phyloP scores from a whole-genome alignment of 2,888 invertebrate species.

The Brenthis ino region DNA sequence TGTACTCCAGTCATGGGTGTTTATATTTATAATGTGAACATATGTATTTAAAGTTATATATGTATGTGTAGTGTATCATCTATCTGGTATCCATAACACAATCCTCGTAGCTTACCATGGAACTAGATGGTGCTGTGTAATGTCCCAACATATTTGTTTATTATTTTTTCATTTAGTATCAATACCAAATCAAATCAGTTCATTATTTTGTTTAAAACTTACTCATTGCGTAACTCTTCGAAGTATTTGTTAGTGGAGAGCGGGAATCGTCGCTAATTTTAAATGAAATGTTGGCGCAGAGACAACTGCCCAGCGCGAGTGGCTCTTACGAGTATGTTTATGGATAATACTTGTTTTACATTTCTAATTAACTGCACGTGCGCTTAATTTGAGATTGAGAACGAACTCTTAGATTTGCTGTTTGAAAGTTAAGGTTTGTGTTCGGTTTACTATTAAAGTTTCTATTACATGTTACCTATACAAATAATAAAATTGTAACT shows the following conservation, averaged over 20 bases:
- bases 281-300: constrained; percentile 66
- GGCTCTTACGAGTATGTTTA: constrained; percentile 23
- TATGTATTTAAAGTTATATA: too few species aligned
- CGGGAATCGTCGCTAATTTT: constrained; percentile 67
- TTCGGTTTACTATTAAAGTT: background rate
- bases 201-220: constrained; percentile 1
- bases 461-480: background rate
- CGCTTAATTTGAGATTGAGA: background rate
- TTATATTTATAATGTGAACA: too few species aligned
- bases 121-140: too few species aligned
- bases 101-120: too few species aligned
- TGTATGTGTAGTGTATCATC: too few species aligned
- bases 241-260: constrained; percentile 21
- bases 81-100: too few species aligned
- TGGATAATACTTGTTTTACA: constrained; percentile 14
- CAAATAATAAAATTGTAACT: too few species aligned
- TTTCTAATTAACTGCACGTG: constrained; percentile 8
- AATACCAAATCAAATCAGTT: background rate
- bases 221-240: constrained; percentile 6
- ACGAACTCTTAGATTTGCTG: background rate
- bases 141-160: too few species aligned
- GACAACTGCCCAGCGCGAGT: constrained; percentile 61
- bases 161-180: too few species aligned
- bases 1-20: too few species aligned
- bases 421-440: background rate